These are phyloP conservation scores for Melinaea menophilus DNA, from an alignment of 2,888 invertebrate genomes.

Conservation along the genomic window DNA sequence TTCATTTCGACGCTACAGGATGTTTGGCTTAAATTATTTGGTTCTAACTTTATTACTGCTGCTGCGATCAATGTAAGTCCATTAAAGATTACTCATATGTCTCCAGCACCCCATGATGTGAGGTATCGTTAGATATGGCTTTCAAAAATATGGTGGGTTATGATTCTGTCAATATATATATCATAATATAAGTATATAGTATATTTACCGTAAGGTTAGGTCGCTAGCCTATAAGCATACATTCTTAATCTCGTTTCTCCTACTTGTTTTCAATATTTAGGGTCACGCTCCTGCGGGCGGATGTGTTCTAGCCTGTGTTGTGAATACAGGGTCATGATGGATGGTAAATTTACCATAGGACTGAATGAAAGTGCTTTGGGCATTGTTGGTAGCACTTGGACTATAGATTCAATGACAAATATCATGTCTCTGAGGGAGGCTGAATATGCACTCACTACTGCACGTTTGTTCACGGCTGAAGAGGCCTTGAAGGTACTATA, in stretches of 20 bases:
- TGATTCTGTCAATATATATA: too few species aligned
- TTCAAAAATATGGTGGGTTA: too few species aligned
- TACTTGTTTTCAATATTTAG: background rate
- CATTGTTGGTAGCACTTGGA: slow-evolving; percentile 88
- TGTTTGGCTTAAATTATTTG: slow-evolving; percentile 87
- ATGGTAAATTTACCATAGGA: slow-evolving; percentile 87
- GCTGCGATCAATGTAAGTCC: slow-evolving; percentile 88
- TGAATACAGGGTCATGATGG: slow-evolving; percentile 90
- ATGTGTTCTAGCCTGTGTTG: slow-evolving; percentile 87
- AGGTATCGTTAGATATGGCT: too few species aligned
- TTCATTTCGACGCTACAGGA: slow-evolving; percentile 90
- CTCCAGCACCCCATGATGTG: too few species aligned
- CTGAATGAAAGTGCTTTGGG: slow-evolving; percentile 92
- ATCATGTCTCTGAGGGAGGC: slow-evolving; percentile 82
- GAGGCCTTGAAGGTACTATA: slow-evolving; percentile 81
- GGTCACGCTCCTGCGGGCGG: slow-evolving; percentile 85
- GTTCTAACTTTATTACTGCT: slow-evolving; percentile 83
- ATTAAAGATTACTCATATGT: too few species aligned
- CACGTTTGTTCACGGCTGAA: slow-evolving; percentile 84
- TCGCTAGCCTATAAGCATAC: too few species aligned
- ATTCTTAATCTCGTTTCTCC: too few species aligned
- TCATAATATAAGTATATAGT: too few species aligned
- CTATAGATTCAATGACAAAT: slow-evolving; percentile 79
- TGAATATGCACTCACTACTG: slow-evolving; percentile 86
- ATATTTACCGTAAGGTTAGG: too few species aligned